Evolutionary conservation across 1,140 invertebrate species (phyloP), one percentile per base, ranked within the genome.

Genomic region (Panonychus citri): DNA sequence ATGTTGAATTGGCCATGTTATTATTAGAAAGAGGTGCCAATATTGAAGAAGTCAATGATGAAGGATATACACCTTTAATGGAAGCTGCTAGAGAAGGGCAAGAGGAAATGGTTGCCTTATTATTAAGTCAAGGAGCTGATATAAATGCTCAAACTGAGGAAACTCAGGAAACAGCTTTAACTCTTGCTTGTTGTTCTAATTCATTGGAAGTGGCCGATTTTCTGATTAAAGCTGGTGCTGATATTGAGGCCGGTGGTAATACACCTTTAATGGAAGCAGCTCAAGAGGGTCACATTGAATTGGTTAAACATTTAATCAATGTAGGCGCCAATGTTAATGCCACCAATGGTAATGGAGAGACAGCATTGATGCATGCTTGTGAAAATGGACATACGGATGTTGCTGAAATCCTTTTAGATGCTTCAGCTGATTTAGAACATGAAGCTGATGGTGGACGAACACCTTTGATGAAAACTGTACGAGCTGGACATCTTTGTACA

Each of bases 11-110:
- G 58, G 94, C 93, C 1, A 82, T 86, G 74, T 73, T 98, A 54
- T 71, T 98, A 34, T 82, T 98, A 57, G 91, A 97, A 67, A 75
- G 90, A 56, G 93, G 91, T 58, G 94, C 94, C 21, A 95, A 98
- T 69, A 90, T 98, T 62, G 94, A 99, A 71, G 94, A 98, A 74
- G 91, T 77, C 27, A 98, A 98, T 71, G 93, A 98, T 69, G 94
- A 98, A 73, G 91, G 93, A 24, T 97, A 97, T 70, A 97, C 93
- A 8, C 91, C 93, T n/a, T 72, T 99, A 40, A 94, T 93, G 88
- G 94, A 98, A 75, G 93, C 91, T 55, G 87, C 90, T 21, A 74
- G 94, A 17, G 94, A 98, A 72, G 94, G 94, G 24, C 93, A 99
- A 69, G 86, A 96, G 68, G 88, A 94, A 69, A 95, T 97, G 86